A percentile compares a stretch with the other conserved stretches of the same genome.
These are phyloP conservation scores for Cynodonichthys magdalenae DNA, from an alignment of 2,797 vertebrate species.

Conservation along the genomic window DNA sequence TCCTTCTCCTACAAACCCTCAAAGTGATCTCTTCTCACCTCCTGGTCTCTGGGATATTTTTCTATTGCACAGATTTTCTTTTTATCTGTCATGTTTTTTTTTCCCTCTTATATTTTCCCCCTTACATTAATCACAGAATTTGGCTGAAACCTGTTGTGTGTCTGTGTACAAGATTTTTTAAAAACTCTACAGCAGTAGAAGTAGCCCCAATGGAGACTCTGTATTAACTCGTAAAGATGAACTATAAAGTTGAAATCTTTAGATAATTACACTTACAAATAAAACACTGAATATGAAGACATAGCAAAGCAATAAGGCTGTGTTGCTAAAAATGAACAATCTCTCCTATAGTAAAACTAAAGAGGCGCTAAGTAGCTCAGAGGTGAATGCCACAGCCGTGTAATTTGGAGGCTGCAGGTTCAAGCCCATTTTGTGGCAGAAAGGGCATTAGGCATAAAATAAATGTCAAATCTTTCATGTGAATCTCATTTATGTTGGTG, in stretches of 20 bases:
- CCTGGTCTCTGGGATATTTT: conserved; percentile 30
- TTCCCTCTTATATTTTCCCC: neutral
- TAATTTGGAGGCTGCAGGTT: too few relatives aligned
- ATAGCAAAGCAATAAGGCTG: conserved; percentile 19
- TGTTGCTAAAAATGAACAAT: conserved; percentile 55
- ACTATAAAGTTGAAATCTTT: conserved; percentile 51
- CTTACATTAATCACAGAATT: conserved; percentile 10
- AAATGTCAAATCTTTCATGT: too few relatives aligned
- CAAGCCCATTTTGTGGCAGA: too few relatives aligned
- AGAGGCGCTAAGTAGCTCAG: too few relatives aligned
- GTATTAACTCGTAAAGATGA: conserved; percentile 52
- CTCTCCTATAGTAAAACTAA: conserved; percentile 27
- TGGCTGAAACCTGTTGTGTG: neutral
- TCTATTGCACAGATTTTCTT: conserved; percentile 7
- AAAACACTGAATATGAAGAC: conserved; percentile 37
- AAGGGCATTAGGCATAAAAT: too few relatives aligned
- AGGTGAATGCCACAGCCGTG: too few relatives aligned
- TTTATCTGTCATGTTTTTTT: conserved; percentile 1
- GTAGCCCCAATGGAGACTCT: conserved; percentile 26
- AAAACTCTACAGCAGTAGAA: conserved; percentile 36
- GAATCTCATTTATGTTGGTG: too few relatives aligned
- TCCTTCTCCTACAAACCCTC: conserved; percentile 50
- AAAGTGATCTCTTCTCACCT: conserved; percentile 59
- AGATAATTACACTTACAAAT: conserved; percentile 49
- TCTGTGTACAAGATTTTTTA: conserved; percentile 13